Evolutionary conservation across 2,888 invertebrate genomes (phyloP).

Genomic region (Baccha elongata): DNA sequence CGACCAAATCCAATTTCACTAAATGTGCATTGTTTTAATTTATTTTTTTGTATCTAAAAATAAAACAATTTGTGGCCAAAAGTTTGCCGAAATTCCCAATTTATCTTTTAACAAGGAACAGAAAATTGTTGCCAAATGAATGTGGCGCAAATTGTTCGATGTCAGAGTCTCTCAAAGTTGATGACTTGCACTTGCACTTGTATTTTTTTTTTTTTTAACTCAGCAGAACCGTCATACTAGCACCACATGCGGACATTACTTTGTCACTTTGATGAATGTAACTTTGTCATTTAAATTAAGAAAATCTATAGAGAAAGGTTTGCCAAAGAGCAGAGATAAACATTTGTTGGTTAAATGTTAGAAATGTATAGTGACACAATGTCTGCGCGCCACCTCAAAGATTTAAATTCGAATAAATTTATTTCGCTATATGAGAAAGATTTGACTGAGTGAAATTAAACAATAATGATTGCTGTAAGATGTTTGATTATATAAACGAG

Average conservation of each 20-base stretch:
- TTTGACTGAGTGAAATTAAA: neutral
- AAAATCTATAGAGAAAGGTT: neutral
- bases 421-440: neutral
- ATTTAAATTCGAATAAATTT: neutral
- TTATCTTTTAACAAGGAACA: constrained; percentile 27
- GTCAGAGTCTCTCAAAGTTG: constrained; percentile 50
- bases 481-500: constrained; percentile 4
- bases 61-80: constrained; percentile 24
- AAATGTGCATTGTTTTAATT: constrained; percentile 46
- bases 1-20: constrained; percentile 1
- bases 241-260: constrained; percentile 11
- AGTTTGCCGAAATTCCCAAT: constrained; percentile 21
- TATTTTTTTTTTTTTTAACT: neutral
- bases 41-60: constrained; percentile 22
- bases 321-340: neutral
- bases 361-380: neutral
- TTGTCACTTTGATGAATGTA: neutral
- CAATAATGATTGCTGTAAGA: neutral
- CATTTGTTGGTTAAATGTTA: neutral
- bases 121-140: constrained; percentile 34
- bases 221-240: too few relatives aligned
- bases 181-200: constrained; percentile 38
- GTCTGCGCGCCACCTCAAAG: neutral
- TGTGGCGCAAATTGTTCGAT: constrained; percentile 52
- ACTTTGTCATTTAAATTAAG: neutral